phyloP scores from a whole-genome alignment of 2,113 vertebrate species.

The Carassius gibelio region DNA sequence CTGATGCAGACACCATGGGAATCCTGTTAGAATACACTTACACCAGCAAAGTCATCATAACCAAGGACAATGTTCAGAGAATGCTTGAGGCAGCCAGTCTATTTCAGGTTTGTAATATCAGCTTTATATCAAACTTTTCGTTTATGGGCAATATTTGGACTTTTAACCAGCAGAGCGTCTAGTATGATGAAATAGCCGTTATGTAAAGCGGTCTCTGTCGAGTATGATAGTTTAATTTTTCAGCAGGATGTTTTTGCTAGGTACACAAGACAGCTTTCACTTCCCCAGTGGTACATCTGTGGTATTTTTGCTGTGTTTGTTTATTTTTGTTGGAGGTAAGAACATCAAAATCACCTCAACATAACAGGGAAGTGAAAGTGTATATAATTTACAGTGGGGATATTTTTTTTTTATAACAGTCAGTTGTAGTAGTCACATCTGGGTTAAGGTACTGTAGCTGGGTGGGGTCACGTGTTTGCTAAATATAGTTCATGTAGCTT shows the following conservation, averaged over 20 bases:
- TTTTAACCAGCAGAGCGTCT: background rate
- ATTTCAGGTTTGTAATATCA: conserved; percentile 84
- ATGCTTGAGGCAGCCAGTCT: conserved; percentile 92
- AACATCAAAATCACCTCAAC: background rate
- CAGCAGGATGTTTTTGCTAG: background rate
- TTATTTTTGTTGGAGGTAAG: background rate
- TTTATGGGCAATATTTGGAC: background rate
- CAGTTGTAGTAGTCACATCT: background rate
- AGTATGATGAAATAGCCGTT: background rate
- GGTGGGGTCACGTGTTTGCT: background rate
- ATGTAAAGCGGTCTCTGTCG: background rate
- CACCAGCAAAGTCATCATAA: conserved; percentile 89
- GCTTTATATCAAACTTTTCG: background rate
- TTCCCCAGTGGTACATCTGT: background rate
- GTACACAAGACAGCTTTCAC: background rate
- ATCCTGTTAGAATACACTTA: conserved; percentile 93
- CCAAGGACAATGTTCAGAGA: conserved; percentile 89
- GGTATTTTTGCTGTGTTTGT: background rate
- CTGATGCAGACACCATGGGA: conserved; percentile 89
- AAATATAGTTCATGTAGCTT: background rate
- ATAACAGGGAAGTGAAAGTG: conserved; percentile 72
- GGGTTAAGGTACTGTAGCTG: background rate
- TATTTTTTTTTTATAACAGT: conserved; percentile 60
- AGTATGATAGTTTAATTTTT: background rate
- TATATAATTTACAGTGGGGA: conserved; percentile 65